Evolutionary conservation across 2,888 invertebrate species (phyloP).

Genomic region (Quadroppia sp.): DNA sequence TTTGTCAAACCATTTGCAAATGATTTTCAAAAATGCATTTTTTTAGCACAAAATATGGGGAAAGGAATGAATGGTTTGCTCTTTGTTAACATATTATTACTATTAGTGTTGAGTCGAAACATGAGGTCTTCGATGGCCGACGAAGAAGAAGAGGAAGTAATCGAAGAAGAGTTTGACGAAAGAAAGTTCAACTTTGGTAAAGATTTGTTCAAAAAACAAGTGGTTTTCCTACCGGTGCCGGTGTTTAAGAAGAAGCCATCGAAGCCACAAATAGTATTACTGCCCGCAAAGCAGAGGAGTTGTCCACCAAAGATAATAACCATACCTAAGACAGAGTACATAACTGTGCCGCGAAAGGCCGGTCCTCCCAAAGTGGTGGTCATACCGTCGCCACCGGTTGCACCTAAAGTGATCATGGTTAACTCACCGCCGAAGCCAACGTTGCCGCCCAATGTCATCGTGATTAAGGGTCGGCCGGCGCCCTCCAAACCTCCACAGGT

Average conservation of each 20-base stretch:
- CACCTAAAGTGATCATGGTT: conserved; percentile 5
- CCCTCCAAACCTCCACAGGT: background rate
- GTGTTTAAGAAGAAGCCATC: background rate
- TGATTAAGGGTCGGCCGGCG: background rate
- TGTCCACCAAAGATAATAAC: conserved; percentile 6
- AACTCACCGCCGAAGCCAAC: background rate
- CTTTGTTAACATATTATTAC: background rate
- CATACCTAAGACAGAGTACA: conserved; percentile 14
- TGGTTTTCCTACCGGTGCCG: background rate
- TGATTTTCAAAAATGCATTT: no score
- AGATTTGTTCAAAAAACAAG: background rate
- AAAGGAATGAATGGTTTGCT: background rate
- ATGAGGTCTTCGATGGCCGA: background rate
- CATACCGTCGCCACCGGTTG: background rate
- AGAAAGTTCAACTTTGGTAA: background rate
- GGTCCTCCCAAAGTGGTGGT: background rate
- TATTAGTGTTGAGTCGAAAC: background rate
- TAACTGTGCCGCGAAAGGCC: background rate
- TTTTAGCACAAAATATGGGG: no score
- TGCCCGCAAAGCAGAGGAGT: background rate
- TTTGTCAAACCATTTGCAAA: no score
- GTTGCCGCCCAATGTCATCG: background rate
- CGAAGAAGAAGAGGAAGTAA: background rate
- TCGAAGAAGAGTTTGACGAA: background rate
- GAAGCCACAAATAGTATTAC: background rate